Percentiles rank a stretch among this genome's conserved stretches.
Evolutionary conservation across 1,140 invertebrate genomes (phyloP).

Genomic region (Aphelenchoides fujianensis): DNA sequence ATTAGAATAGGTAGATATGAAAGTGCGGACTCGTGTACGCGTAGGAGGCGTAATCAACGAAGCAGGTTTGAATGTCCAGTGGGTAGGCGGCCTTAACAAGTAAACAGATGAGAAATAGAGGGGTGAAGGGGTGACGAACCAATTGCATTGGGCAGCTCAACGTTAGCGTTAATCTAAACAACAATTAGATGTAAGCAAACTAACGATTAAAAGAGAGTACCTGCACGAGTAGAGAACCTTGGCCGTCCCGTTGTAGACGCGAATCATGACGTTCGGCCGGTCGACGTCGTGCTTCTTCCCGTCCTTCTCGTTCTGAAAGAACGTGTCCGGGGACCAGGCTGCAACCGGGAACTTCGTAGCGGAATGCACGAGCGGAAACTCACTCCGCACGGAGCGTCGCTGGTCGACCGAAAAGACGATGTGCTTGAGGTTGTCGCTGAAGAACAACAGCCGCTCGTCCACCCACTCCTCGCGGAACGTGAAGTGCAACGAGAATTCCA

Average conservation of each 20-base stretch:
- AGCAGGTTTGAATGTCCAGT: slow-evolving; percentile 85
- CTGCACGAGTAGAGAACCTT: slow-evolving; percentile 90
- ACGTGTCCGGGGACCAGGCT: slow-evolving; percentile 57
- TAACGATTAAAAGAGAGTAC: no score
- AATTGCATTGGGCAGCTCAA: slow-evolving; percentile 84
- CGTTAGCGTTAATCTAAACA: slow-evolving; percentile 74
- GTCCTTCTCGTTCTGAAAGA: slow-evolving; percentile 79
- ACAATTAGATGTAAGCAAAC: no score
- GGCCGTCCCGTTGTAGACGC: slow-evolving; percentile 83
- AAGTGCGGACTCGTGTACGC: slow-evolving; percentile 52
- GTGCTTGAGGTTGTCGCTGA: slow-evolving; percentile 37
- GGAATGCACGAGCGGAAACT: no score
- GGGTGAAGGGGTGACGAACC: no score
- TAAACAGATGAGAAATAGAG: no score
- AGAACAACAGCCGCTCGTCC: slow-evolving; percentile 81
- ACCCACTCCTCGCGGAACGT: slow-evolving; percentile 93
- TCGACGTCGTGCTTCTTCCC: slow-evolving; percentile 92
- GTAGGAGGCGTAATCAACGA: slow-evolving; percentile 76
- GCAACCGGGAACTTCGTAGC: no score
- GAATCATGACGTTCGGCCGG: slow-evolving; percentile 73
- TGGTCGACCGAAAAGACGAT: slow-evolving; percentile 38
- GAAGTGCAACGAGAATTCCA: slow-evolving; percentile 73
- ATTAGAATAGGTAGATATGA: no score
- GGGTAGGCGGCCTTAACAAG: slow-evolving; percentile 73
- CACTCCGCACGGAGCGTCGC: slow-evolving; percentile 24